These are phyloP conservation scores for Cisticola juncidis DNA, from an alignment of 2,113 vertebrate genomes.

Conservation along the genomic window DNA sequence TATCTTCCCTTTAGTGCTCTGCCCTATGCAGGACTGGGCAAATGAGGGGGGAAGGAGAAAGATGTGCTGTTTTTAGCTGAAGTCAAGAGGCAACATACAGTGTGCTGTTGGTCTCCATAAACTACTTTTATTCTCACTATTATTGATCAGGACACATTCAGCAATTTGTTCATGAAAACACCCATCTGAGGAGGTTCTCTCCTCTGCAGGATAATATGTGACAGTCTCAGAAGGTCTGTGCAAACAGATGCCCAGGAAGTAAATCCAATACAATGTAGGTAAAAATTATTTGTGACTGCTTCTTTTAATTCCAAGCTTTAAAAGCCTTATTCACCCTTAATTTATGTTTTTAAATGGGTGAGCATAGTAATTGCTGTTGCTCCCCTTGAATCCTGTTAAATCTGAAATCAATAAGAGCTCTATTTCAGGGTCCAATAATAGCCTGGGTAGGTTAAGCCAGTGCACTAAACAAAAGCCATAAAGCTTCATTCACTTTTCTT, in stretches of 20 bases:
- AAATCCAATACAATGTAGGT: background rate
- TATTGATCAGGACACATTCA: constrained; percentile 5
- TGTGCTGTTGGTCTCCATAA: background rate
- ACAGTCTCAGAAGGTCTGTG: constrained; percentile 4
- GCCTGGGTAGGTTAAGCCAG: constrained; percentile 1
- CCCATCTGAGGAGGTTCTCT: background rate
- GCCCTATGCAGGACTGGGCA: background rate
- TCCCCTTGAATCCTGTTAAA: constrained; percentile 37
- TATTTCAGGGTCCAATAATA: constrained; percentile 29
- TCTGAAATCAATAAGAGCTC: constrained; percentile 45
- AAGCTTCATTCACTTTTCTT: constrained; percentile 19
- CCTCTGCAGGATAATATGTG: background rate
- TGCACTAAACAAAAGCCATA: constrained; percentile 18
- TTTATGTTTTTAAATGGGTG: constrained; percentile 54
- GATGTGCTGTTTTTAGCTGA: background rate
- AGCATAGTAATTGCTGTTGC: constrained; percentile 36
- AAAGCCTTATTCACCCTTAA: constrained; percentile 47
- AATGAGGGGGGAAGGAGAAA: background rate
- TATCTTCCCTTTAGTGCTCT: background rate
- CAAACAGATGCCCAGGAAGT: background rate
- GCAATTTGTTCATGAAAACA: constrained; percentile 21
- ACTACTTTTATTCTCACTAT: background rate
- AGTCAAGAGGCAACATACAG: background rate
- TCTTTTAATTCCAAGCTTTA: constrained; percentile 32
- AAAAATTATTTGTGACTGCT: background rate